These are phyloP conservation scores for Dicyrtoma fusca DNA, from an alignment of 2,888 invertebrate species.

Conservation along the genomic window DNA sequence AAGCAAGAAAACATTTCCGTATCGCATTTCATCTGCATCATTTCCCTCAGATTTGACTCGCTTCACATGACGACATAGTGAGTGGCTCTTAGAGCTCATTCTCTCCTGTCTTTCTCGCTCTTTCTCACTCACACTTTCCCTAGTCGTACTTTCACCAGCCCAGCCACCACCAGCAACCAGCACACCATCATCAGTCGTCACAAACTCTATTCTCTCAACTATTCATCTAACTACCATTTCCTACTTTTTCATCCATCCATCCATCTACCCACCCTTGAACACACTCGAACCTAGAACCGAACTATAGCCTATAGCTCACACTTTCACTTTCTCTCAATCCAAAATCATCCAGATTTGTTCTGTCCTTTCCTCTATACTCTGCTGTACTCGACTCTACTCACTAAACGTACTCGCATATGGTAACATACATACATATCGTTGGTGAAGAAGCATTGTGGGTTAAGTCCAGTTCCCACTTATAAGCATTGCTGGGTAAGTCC, in stretches of 20 bases:
- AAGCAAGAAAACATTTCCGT: constrained; percentile 48
- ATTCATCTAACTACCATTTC: background rate
- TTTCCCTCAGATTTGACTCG: constrained; percentile 43
- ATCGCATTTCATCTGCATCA: constrained; percentile 54
- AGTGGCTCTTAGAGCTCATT: constrained; percentile 8
- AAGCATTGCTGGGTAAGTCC: too few relatives aligned
- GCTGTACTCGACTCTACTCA: constrained; percentile 18
- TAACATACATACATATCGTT: background rate
- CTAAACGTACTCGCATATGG: background rate
- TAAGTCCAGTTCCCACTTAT: too few relatives aligned
- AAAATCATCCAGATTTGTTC: background rate
- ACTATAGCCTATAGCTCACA: too few relatives aligned
- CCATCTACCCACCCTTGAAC: background rate
- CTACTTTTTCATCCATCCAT: background rate
- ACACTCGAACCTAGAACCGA: too few relatives aligned
- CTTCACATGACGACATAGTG: background rate
- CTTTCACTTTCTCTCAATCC: constrained; percentile 14
- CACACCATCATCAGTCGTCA: constrained; percentile 7
- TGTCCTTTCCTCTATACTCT: background rate
- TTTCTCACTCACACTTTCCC: constrained; percentile 7
- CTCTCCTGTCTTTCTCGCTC: background rate
- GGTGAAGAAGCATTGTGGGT: too few relatives aligned
- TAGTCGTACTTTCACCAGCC: background rate
- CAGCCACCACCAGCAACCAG: background rate
- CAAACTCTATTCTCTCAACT: constrained; percentile 14